Evolutionary conservation across 1,140 invertebrate species (phyloP).

Genomic region (Heliconius nattereri): DNA sequence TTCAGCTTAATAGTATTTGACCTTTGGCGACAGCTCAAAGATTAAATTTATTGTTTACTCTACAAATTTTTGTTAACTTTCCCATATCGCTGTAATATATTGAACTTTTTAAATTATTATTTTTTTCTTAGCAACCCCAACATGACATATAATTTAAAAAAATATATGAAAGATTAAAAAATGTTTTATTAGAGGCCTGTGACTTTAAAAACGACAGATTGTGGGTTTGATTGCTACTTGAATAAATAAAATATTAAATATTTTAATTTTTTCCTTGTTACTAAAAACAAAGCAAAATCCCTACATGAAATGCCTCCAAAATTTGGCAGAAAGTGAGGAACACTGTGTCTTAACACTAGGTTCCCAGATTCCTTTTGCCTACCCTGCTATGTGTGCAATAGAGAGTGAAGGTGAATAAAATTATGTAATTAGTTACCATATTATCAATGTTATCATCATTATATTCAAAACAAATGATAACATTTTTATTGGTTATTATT

Average conservation of each 20-base stretch:
- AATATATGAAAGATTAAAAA: no score
- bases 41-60: not conserved
- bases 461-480: no score
- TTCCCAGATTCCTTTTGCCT: not conserved
- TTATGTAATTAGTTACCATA: no score
- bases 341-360: not conserved
- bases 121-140: no score
- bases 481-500: no score
- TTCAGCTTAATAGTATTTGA: not conserved
- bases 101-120: no score
- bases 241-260: not conserved
- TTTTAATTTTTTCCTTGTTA: not conserved
- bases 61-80: not conserved
- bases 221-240: not conserved
- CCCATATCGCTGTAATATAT: not conserved
- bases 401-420: not conserved
- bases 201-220: not conserved
- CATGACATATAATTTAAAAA: no score
- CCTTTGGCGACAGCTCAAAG: slow-evolving; percentile 4
- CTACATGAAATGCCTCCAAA: not conserved
- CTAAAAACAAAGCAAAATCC: not conserved
- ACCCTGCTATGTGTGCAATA: not conserved
- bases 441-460: no score
- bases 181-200: no score
- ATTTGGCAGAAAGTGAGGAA: not conserved